These are phyloP conservation scores for Galeopsomyia nigrocyanea DNA, from an alignment of 2,888 invertebrate species.

Conservation along the genomic window DNA sequence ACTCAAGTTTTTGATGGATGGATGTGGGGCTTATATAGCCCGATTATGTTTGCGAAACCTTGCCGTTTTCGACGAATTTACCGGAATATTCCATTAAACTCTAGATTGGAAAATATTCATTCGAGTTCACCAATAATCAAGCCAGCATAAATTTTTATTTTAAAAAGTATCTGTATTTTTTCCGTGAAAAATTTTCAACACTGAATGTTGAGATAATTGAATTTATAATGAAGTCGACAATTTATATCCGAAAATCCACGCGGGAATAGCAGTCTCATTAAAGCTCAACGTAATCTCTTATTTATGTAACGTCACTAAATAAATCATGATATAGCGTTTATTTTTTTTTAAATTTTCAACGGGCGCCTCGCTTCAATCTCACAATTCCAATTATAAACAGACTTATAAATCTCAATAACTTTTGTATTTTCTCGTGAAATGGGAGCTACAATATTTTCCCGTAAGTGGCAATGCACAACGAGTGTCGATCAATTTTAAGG, in stretches of 20 bases:
- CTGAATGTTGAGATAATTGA: too few species aligned
- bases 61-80: too few species aligned
- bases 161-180: too few species aligned
- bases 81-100: too few species aligned
- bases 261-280: constrained; percentile 4
- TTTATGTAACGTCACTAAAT: constrained; percentile 9
- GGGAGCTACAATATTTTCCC: neutral
- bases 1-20: too few species aligned
- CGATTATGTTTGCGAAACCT: too few species aligned
- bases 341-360: neutral
- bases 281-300: neutral
- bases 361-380: neutral
- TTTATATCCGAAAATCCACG: neutral
- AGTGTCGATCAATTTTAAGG: constrained; percentile 24
- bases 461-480: neutral
- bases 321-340: constrained; percentile 4
- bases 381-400: neutral
- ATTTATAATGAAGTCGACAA: neutral
- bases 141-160: too few species aligned
- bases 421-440: neutral
- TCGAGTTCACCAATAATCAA: too few species aligned
- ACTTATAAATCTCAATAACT: neutral
- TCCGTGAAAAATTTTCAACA: too few species aligned
- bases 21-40: too few species aligned
- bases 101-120: too few species aligned